Base-by-base conservation (phyloP, 2,113 vertebrate species). In the Maccullochella peelii region DNA sequence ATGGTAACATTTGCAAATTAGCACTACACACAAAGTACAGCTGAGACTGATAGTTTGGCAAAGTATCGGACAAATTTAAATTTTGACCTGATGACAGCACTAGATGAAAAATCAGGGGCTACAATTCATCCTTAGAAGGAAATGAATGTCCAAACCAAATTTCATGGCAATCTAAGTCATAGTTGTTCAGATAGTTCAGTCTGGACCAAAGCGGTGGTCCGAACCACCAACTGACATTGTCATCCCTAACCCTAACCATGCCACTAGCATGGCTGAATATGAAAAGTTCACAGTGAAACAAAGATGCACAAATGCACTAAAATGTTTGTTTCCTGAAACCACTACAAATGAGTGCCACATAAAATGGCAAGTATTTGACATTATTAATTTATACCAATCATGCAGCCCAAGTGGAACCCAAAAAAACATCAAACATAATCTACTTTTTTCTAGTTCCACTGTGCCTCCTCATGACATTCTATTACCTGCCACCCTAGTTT, bases 401-500 rank as follows among this genome's bases (percentile, higher is more conserved):
- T 84, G 49, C 21, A 18, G 25, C 18, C 73, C 16, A 55, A 47
- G 21, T 25, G 8, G 21, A 33, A 23, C 7, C 30, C 36, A 71
- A 38, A 50, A 36, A 49, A 8, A 58, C 2, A 72, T 42, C 18
- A 49, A 33, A 36, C 20, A 47, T 20, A 44, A 47, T 58, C 12
- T 20, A 27, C 36, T 66, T 73, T n/a, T 27, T 57, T 57, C 42
- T 59, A 5, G 20, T 9, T 68, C 14, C n/a, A 50, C 23, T 57
- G 25, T 6, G 50, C 6, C 50, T 71, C 77, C 11, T 50, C 44
- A 1, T 54, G 54, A 33, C 65, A 72, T 73, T 36, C 57, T 50
- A 4, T 63, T 58, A 72, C 18, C 57, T 73, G 63, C 42, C 33
- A 38, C 23, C 59, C 27, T 30, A 52, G 49, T 73, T 79, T 72